phyloP scores from a whole-genome alignment of 1,140 invertebrate genomes.

The Coenobita brevimanus region DNA sequence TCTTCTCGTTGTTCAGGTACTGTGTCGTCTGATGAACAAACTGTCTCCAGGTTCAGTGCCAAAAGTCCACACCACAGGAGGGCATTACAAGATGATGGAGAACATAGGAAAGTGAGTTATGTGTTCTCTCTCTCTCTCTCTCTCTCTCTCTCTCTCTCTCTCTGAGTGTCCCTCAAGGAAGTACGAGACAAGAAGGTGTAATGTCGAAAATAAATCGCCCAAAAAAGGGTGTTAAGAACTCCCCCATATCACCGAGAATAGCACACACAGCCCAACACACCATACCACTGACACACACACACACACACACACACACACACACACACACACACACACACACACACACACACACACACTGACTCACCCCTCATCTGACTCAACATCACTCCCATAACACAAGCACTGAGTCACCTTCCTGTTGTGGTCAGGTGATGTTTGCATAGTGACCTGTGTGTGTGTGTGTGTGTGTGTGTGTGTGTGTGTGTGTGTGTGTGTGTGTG shows the following conservation, averaged over 20 bases:
- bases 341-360: neutral
- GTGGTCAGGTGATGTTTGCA: too few species aligned
- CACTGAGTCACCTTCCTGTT: too few species aligned
- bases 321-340: neutral
- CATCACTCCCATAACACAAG: neutral
- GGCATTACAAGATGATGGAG: conserved; percentile 97
- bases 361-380: neutral
- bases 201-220: neutral
- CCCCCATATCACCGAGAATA: too few species aligned
- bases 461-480: neutral
- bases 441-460: neutral
- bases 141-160: neutral
- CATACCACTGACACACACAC: neutral
- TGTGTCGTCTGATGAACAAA: conserved; percentile 94
- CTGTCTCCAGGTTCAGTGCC: conserved; percentile 84
- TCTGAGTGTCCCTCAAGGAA: neutral
- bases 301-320: neutral
- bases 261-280: too few species aligned
- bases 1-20: conserved; percentile 83
- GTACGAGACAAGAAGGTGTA: neutral
- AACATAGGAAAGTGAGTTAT: conserved; percentile 89
- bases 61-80: conserved; percentile 91
- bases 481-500: neutral
- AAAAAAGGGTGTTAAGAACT: too few species aligned
- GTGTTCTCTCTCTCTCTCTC: neutral